Evolutionary conservation across 2,888 invertebrate genomes (phyloP).

Genomic region (Leptopterna dolabrata): DNA sequence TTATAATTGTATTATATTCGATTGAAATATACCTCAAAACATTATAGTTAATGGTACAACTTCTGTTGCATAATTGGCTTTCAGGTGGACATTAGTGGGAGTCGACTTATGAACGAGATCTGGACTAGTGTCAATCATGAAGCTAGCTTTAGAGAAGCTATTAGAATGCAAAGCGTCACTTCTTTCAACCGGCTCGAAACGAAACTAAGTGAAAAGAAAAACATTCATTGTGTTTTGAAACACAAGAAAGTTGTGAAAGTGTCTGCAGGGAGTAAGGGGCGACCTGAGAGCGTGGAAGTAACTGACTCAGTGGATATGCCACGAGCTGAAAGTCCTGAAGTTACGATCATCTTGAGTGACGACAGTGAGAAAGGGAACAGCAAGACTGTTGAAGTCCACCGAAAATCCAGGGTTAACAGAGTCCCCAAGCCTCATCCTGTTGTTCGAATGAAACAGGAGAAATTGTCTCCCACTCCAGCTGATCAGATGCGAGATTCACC

Average conservation of each 20-base stretch:
- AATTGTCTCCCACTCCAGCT: background rate
- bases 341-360: constrained; percentile 31
- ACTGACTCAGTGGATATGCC: background rate
- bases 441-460: background rate
- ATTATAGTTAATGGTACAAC: too few relatives aligned
- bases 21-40: too few relatives aligned
- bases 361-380: background rate
- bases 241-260: constrained; percentile 14
- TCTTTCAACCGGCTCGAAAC: background rate
- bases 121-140: constrained; percentile 62
- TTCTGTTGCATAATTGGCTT: background rate
- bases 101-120: constrained; percentile 60
- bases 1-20: too few relatives aligned
- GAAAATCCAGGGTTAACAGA: background rate
- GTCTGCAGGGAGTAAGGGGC: background rate
- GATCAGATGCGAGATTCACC: background rate
- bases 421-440: background rate
- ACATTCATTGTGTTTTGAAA: background rate
- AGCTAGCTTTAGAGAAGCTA: constrained; percentile 35
- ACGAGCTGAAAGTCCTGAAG: background rate
- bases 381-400: background rate
- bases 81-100: constrained; percentile 16
- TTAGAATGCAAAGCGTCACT: constrained; percentile 43
- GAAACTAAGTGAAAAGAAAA: constrained; percentile 28
- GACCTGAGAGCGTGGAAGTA: background rate